Evolutionary conservation across 2,888 invertebrate genomes (phyloP).

Genomic region (Zygaena filipendulae): DNA sequence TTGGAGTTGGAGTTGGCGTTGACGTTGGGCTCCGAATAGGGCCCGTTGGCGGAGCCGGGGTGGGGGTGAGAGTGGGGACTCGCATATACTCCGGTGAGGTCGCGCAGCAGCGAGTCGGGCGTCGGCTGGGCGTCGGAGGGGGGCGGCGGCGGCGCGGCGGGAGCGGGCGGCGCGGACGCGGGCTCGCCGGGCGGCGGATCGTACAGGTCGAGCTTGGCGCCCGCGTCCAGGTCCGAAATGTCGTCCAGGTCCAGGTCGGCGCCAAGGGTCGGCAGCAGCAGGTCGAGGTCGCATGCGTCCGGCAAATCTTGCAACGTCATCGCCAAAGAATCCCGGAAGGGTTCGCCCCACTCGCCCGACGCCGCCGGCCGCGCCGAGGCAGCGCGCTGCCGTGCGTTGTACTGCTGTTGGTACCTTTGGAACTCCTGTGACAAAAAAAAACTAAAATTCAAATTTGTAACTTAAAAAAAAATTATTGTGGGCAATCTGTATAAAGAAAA

Average conservation of each 20-base stretch:
- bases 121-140: slow-evolving; percentile 18
- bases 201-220: slow-evolving; percentile 50
- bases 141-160: slow-evolving; percentile 11
- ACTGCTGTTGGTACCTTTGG: slow-evolving; percentile 72
- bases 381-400: slow-evolving; percentile 67
- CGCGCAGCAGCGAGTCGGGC: slow-evolving; percentile 26
- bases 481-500: not conserved
- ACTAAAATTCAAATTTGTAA: not conserved
- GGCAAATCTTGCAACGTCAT: slow-evolving; percentile 50
- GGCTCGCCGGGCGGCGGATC: slow-evolving; percentile 19
- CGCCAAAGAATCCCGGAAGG: slow-evolving; percentile 51
- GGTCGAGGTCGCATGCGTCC: slow-evolving; percentile 71
- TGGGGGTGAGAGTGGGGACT: slow-evolving; percentile 8
- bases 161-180: slow-evolving; percentile 12
- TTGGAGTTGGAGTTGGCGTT: slow-evolving; percentile 28
- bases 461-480: too few relatives aligned
- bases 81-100: not conserved
- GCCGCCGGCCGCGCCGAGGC: slow-evolving; percentile 39
- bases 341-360: slow-evolving; percentile 59
- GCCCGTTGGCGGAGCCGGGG: slow-evolving; percentile 39
- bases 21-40: slow-evolving; percentile 22
- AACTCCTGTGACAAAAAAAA: slow-evolving; percentile 69
- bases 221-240: slow-evolving; percentile 45
- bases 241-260: slow-evolving; percentile 69
- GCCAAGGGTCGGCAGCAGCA: slow-evolving; percentile 71